Evolutionary conservation across 2,888 invertebrate genomes (phyloP), one percentile per base, ranked within the genome.

Genomic region (Drosophila nr. medialis): DNA sequence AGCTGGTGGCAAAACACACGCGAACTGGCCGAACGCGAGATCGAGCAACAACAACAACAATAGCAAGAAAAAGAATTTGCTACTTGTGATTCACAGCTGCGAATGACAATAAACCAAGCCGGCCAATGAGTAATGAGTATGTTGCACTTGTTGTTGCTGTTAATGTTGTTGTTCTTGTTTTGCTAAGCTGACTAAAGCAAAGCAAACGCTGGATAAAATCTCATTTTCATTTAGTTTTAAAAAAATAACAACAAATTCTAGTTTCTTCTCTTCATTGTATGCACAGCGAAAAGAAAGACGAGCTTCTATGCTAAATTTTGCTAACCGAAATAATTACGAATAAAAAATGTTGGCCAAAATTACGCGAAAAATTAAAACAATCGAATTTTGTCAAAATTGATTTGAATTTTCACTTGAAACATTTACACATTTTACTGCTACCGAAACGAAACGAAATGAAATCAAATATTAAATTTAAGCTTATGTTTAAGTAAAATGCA

Each of bases 401-500:
- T 18, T 15, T 11, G 18, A 68, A 61, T 54, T 15, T 48, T 36
- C 8, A 13, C 21, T 29, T 15, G 34, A 36, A 8, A 32, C 13
- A 34, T 15, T 51, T 38, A 2, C 2, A 29, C 45, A 63, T 29
- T 11, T 30, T 29, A 6, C 55, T 74, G 40, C 18, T 18, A 38
- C 38, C 40, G 27, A 40, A n/a, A 32, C 75, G 74, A 60, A 40
- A 40, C 15, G 18, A 32, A 48, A 27, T 49, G 21, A 64, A 27
- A 30, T 34, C n/a, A 42, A 53, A 11, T 40, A n/a, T 30, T 13
- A 32, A 24, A 15, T 36, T 45, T 6, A 4, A n/a, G 15, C 24
- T 18, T 45, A 32, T 50, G 49, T 15, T 54, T 60, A 38, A 59
- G 64, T 34, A 59, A 71, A 72, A 74, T 72, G 88, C 83, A 83